Base-by-base conservation (phyloP, 37 sponge, comb jelly and placozoan genomes). In the Agelas oroides region DNA sequence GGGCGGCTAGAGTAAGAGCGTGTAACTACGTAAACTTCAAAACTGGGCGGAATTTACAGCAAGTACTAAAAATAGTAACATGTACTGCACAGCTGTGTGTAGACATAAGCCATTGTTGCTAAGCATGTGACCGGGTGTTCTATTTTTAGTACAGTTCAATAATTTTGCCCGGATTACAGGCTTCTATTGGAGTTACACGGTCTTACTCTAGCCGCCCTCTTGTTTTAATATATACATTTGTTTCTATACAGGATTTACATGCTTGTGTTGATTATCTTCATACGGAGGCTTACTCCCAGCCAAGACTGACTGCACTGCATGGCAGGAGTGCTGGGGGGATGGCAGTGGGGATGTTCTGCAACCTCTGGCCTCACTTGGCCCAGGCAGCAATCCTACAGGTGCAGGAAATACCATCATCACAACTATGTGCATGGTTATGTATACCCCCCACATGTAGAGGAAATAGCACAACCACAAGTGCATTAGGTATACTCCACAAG, bases 291-390 rank as follows among this genome's bases (percentile, higher is more conserved):
- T 79, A 70, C 75, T 86, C 91, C 23, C 31, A 38, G 37, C 91
- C 91, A 15, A 2, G 34, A 6, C 61, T 60, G 58, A 90, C 91
- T 11, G 80, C 86, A 32, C 8, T 85, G 56, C 71, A 30, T n/a
- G 91, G 91, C 23, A 35, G 70, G 11, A 90, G 91, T 62, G 81
- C 91, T 21, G 91, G 91, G 59, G 86, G 70, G 33, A 28, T 80
- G 53, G 40, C 75, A 23, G 91, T 86, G 19, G 91, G 66, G 52
- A 61, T 59, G 74, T 46, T 90, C 35, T 86, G 86, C 57, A 86
- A 90, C 36, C 15, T 66, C n/a, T 58, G 59, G 53, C 91, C 91
- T 23, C 69, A 86, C 17, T 23, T 73, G 56, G 65, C 80, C 28
- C 65, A 79, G 37, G 91, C 91, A 40, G 91, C 78, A 15, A 53